phyloP scores from a whole-genome alignment of 1,140 invertebrate species.

The Physella acuta region DNA sequence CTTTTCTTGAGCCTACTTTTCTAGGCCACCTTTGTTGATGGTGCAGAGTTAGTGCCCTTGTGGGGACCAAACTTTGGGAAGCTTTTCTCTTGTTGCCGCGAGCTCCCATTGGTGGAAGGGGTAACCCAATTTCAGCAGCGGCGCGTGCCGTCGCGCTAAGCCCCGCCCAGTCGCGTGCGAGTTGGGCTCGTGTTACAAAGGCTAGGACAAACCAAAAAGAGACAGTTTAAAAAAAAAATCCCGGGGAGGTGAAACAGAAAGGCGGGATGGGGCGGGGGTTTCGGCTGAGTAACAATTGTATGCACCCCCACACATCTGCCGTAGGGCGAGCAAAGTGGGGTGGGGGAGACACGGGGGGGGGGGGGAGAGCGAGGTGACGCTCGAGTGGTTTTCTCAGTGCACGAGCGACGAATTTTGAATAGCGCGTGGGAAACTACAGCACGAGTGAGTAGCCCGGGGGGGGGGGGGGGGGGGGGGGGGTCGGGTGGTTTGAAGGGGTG shows the following conservation, averaged over 20 bases:
- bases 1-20: too few relatives aligned
- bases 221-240: neutral
- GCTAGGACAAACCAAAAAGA: neutral
- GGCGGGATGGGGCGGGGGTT: neutral
- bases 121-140: conserved; percentile 12
- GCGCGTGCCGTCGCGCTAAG: conserved; percentile 9
- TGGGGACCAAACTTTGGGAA: too few relatives aligned
- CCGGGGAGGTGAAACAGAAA: neutral
- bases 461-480: neutral
- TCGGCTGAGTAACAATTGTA: neutral
- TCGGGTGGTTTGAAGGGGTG: neutral
- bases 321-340: neutral
- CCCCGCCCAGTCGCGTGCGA: conserved; percentile 23
- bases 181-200: neutral
- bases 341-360: neutral
- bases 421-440: conserved; percentile 1
- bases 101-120: conserved; percentile 8
- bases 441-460: neutral
- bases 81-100: too few relatives aligned
- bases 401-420: neutral
- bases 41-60: neutral
- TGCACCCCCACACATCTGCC: conserved; percentile 13
- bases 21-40: too few relatives aligned
- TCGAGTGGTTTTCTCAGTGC: neutral
- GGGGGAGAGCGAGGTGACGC: neutral